Base-by-base conservation (phyloP, 1,140 invertebrate genomes). In the Lucilia sericata region DNA sequence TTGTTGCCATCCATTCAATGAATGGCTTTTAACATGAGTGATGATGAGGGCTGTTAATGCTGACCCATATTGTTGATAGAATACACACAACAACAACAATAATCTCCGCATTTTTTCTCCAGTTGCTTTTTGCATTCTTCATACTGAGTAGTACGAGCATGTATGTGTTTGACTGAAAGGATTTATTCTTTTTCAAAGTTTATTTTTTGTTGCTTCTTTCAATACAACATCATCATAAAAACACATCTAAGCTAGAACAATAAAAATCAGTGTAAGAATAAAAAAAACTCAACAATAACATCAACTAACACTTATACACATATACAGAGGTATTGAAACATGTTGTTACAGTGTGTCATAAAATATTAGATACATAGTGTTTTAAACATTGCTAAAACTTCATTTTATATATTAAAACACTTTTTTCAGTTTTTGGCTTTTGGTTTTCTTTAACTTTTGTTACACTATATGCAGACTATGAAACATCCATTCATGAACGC, bases 1-100 rank as follows among this genome's bases (percentile, higher is more conserved):
- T 60, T 60, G 51, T 70, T 70, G 21, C n/a, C 21, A 70, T 70
- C 7, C 65, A 70, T 70, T 70, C n/a, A 70, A 70, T 70, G 65
- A 70, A 70, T 25, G 19, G 65, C 65, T 70, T 70, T 70, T 70
- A 70, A 70, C 65, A 70, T 70, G 65, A 70, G 65, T 70, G 65
- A 70, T 70, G 65, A 70, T 70, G 65, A 70, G 65, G 65, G 65
- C 65, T 70, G 65, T 70, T 70, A 19, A 21, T 70, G 65, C 65
- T 70, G 65, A 70, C 65, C 65, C 65, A 70, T 70, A 70, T 70
- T 21, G n/a, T 70, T 70, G 65, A 70, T 70, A 70, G 21, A 70
- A 21, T 21, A 21, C 65, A 70, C 5, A 70, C 65, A 70, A 55
- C 51, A 42, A 42, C 3, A 30, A 30, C 25, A 30, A 30, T 3